Base-by-base conservation (phyloP, 2,888 invertebrate species). In the Pandemis heparana region DNA sequence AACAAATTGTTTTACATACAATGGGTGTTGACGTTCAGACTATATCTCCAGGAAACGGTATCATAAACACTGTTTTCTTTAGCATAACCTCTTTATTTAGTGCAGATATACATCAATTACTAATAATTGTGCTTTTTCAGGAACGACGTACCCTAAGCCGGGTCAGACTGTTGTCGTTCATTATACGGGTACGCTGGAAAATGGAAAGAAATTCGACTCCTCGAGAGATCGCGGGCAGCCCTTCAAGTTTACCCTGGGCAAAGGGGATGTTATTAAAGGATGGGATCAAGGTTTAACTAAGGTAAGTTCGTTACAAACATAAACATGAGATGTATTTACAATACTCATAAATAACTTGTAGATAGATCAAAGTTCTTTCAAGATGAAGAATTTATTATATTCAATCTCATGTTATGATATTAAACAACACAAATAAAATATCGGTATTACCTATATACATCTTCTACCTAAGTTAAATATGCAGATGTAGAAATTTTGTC, bases 91-190 rank as follows among this genome's bases (percentile, higher is more conserved):
- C 14, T 14, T 3, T 69, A 39, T 23, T 8, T 23, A 23, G 56
- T 0, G 5, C 6, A 16, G 9, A 18, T 53, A 9, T 53, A 16
- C 9, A 18, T 18, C 9, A 7, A 53, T 53, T 16, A 0, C 9
- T 53, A 5, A 16, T 53, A 56, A 10, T n/a, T 43, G 43, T 12
- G 75, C 65, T 65, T 92, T 32, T 95, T 65, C 88, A 99, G 98
- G 98, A 76, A 95, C 95, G 83, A 99, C 98, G 41, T 99, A 96
- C 88, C 99, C 99, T 2, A 98, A 99, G 94, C 95, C 96, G 67
- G 99, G 99, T 10, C 99, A 99, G 94, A 98, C 97, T 59, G 99
- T 99, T 10, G 97, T 97, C 32, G 99, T 99, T 60, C 99, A 99
- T 90, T 99, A 99, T 90, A 99, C 98, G 77, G 98, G 99, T 77